Percentiles rank a stretch among this genome's conserved stretches.
These are phyloP conservation scores for Pseudomugil tenellus DNA, from an alignment of 2,797 vertebrate genomes.

Conservation along the genomic window DNA sequence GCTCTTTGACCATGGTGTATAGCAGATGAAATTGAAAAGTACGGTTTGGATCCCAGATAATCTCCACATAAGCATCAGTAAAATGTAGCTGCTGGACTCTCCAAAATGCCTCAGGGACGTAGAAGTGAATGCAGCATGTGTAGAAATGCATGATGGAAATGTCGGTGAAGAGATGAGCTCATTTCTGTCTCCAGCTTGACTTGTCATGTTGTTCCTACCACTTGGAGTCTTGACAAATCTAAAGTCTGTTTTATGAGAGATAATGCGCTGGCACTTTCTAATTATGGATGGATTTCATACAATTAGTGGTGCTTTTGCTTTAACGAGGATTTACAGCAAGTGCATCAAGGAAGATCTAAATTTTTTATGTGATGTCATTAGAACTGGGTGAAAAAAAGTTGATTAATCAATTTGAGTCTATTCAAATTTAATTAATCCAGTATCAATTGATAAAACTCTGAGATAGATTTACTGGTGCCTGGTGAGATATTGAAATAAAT, in stretches of 20 bases:
- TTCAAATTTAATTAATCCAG: too few species aligned
- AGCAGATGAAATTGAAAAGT: conserved; percentile 64
- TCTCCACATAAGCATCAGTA: conserved; percentile 42
- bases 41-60: conserved; percentile 41
- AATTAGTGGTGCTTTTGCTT: background rate
- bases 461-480: too few species aligned
- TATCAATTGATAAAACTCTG: too few species aligned
- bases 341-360: conserved; percentile 13
- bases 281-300: conserved; percentile 23
- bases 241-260: conserved; percentile 24
- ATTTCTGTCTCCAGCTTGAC: conserved; percentile 12
- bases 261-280: conserved; percentile 24
- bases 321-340: background rate
- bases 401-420: too few species aligned
- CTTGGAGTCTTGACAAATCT: conserved; percentile 41
- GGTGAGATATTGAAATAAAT: too few species aligned
- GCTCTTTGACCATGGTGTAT: conserved; percentile 50
- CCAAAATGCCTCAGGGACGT: conserved; percentile 9
- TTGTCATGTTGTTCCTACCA: conserved; percentile 22
- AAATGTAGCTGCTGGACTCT: conserved; percentile 22
- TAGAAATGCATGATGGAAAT: conserved; percentile 20
- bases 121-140: conserved; percentile 12
- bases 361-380: background rate
- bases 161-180: conserved; percentile 5
- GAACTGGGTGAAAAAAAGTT: too few species aligned